Evolutionary conservation across 1,140 invertebrate genomes (phyloP).

Genomic region (Drosophila lacteicornis): DNA sequence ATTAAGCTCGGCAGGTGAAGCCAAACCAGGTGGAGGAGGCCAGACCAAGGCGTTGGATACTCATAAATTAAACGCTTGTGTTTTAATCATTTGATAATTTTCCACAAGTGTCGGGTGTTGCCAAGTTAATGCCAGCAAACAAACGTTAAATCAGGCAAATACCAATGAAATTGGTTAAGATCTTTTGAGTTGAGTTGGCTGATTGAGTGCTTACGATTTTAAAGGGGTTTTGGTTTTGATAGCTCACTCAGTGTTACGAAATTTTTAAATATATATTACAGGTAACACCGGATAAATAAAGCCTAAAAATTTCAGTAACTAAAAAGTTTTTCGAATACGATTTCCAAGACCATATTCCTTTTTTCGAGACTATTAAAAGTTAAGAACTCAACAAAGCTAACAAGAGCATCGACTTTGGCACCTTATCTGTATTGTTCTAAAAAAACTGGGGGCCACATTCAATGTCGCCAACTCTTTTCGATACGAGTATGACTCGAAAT

Average conservation of each 20-base stretch:
- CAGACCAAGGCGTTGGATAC: constrained; percentile 10
- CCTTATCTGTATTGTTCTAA: constrained; percentile 36
- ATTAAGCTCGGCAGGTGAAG: constrained; percentile 13
- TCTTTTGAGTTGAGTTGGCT: neutral
- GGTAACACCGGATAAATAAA: no score
- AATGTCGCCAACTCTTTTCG: constrained; percentile 13
- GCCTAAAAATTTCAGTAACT: no score
- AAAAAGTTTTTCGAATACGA: neutral
- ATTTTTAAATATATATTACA: no score
- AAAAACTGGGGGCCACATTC: constrained; percentile 13
- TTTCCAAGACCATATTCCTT: neutral
- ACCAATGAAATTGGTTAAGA: constrained; percentile 2
- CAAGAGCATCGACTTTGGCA: constrained; percentile 51
- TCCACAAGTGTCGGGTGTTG: constrained; percentile 21
- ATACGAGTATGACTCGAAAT: constrained; percentile 8
- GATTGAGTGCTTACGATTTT: constrained; percentile 1
- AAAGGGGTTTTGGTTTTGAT: neutral
- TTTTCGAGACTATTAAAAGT: neutral
- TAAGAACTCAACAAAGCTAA: neutral
- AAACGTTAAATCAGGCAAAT: constrained; percentile 10
- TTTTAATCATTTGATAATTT: constrained; percentile 58
- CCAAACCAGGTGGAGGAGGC: neutral
- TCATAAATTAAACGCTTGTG: constrained; percentile 55
- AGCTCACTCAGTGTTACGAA: neutral
- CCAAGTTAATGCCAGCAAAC: constrained; percentile 26